Conservation (phyloP, 2,113 vertebrate genomes). For the Pantherophis guttatus region DNA sequence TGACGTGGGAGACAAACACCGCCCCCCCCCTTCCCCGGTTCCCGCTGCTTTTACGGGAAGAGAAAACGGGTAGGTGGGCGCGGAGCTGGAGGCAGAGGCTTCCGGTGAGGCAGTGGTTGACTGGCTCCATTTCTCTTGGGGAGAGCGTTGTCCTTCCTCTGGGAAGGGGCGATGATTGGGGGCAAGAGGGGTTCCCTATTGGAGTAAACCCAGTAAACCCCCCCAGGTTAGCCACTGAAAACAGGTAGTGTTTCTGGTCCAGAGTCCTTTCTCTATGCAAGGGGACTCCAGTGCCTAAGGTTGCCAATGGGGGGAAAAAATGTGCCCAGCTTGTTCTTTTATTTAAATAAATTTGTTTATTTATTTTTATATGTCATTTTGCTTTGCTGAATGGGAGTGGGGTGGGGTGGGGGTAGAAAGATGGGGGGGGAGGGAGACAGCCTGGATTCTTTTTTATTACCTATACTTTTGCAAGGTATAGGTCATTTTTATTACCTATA, state of each 20-base stretch:
- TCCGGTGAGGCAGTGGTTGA: constrained; percentile 38
- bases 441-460: not conserved
- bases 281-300: not conserved
- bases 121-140: not conserved
- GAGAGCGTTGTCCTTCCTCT: not conserved
- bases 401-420: not conserved
- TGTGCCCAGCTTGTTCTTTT: not conserved
- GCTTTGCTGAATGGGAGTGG: not conserved
- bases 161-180: no score
- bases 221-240: no score
- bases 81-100: constrained; percentile 24
- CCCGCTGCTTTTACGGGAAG: not conserved
- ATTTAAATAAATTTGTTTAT: not conserved
- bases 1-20: constrained; percentile 25
- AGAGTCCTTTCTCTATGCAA: not conserved
- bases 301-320: not conserved
- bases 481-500: not conserved
- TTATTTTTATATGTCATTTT: not conserved
- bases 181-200: not conserved
- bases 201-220: not conserved
- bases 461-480: not conserved
- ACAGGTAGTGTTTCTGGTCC: not conserved
- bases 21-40: no score
- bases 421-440: not conserved
- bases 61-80: constrained; percentile 14